Evolutionary conservation across 2,888 invertebrate genomes (phyloP).

Genomic region (Heliconius aoede): DNA sequence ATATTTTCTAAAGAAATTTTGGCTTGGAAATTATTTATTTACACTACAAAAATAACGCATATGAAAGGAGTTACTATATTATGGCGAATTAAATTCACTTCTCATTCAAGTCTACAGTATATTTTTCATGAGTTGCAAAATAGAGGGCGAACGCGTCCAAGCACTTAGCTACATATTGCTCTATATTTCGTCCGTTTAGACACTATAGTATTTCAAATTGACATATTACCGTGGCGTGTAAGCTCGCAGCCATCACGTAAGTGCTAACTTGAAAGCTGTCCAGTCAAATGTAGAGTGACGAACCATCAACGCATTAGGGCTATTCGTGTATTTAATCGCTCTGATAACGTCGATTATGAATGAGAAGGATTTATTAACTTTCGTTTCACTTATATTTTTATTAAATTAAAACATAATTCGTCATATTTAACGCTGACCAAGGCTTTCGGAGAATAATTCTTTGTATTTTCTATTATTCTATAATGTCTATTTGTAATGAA

Average conservation of each 20-base stretch:
- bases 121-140: constrained; percentile 22
- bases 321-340: constrained; percentile 40
- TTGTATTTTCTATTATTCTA: too few relatives aligned
- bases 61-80: too few relatives aligned
- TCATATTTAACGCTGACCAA: too few relatives aligned
- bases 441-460: too few relatives aligned
- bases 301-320: constrained; percentile 75
- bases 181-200: constrained; percentile 45
- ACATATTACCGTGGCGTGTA: constrained; percentile 55
- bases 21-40: background rate
- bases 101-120: constrained; percentile 1
- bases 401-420: too few relatives aligned
- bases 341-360: constrained; percentile 32
- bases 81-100: constrained; percentile 4
- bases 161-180: constrained; percentile 47
- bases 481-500: too few relatives aligned
- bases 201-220: constrained; percentile 51
- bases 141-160: constrained; percentile 10
- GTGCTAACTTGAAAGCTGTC: constrained; percentile 76
- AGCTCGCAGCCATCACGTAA: constrained; percentile 63
- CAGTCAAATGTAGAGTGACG: constrained; percentile 82
- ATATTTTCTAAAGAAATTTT: background rate
- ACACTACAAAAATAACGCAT: background rate
- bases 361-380: background rate
- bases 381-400: too few relatives aligned